Base-by-base conservation (phyloP, 2,888 invertebrate genomes). In the Leptinotarsa juncta region DNA sequence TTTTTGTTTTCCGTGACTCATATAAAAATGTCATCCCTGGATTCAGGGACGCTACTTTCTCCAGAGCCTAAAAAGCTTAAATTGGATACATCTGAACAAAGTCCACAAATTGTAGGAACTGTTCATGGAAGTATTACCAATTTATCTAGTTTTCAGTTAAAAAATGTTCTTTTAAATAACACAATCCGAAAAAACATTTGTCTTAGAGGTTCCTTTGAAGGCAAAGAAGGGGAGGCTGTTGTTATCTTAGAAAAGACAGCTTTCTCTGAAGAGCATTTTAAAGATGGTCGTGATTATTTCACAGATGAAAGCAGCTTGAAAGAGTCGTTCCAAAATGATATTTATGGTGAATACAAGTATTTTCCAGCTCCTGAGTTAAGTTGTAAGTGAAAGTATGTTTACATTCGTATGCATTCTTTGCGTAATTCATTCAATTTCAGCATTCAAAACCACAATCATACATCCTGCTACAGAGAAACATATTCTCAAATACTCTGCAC, bases 401-500 rank as follows among this genome's bases (percentile, higher is more conserved):
- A 3, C 12, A 53, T 12, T 12, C n/a, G 0, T 18, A n/a, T 7
- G 18, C 12, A 18, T 53, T 57, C 14, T 26, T 20, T 60, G 15
- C 18, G n/a, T 60, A 60, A 23, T 26, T 26, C 23, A 5, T 60
- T 60, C 4, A 23, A 51, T 90, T 90, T 14, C 87, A 97, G 97
- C 91, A 81, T 90, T 98, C 4, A 97, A 97, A 86, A 92, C 95
- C 0, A 96, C 96, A 12, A 90, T 99, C 42, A 95, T 99, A 78
- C 95, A 95, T 88, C 99, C 99, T 3, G 98, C 98, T 0, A 96
- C 97, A 48, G 93, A 95, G 71, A 96, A 96, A 85, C 98, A 98
- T 83, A 93, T 99, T 18, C 90, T 92, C 10, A 99, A 98, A 86
- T 99, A 95, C 87, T 91, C 93, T 14, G 89, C 91, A 49, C 95